Evolutionary conservation across 2,888 invertebrate genomes (phyloP).

Genomic region (Athripsodes cinereus): DNA sequence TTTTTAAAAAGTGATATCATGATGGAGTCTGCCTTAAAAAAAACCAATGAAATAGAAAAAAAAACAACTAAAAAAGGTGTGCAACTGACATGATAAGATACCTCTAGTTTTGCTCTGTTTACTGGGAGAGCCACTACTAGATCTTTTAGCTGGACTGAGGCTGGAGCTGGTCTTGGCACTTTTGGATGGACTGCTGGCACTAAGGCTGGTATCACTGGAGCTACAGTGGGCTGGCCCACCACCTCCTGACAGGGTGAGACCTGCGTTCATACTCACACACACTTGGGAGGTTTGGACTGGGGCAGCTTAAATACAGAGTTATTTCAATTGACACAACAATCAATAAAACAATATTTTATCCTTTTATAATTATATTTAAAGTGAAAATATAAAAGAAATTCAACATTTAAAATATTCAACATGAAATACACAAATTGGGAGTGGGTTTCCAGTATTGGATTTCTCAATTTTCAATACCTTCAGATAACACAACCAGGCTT

Average conservation of each 20-base stretch:
- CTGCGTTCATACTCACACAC: constrained; percentile 31
- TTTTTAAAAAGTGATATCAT: too few relatives aligned
- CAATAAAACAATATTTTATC: too few relatives aligned
- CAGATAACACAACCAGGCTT: too few relatives aligned
- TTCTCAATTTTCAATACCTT: too few relatives aligned
- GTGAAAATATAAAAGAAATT: too few relatives aligned
- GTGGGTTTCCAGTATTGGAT: too few relatives aligned
- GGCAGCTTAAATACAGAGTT: constrained; percentile 7
- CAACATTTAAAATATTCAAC: too few relatives aligned
- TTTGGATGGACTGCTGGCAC: constrained; percentile 77
- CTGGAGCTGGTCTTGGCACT: constrained; percentile 83
- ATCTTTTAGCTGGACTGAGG: constrained; percentile 76
- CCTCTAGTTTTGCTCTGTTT: constrained; percentile 74
- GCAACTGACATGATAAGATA: constrained; percentile 31
- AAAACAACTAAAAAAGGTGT: not conserved
- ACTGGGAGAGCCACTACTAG: constrained; percentile 76
- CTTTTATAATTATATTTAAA: too few relatives aligned
- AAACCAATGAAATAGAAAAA: not conserved
- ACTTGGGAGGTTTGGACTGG: constrained; percentile 10
- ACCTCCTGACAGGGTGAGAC: constrained; percentile 38
- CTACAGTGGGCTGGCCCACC: constrained; percentile 41
- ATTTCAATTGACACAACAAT: too few relatives aligned
- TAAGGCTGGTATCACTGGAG: constrained; percentile 52
- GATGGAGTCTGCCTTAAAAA: too few relatives aligned
- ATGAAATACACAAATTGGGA: too few relatives aligned